Percentiles rank a stretch among this genome's conserved stretches.
phyloP scores from a whole-genome alignment of 2,113 vertebrate species.

The Sitta europaea region DNA sequence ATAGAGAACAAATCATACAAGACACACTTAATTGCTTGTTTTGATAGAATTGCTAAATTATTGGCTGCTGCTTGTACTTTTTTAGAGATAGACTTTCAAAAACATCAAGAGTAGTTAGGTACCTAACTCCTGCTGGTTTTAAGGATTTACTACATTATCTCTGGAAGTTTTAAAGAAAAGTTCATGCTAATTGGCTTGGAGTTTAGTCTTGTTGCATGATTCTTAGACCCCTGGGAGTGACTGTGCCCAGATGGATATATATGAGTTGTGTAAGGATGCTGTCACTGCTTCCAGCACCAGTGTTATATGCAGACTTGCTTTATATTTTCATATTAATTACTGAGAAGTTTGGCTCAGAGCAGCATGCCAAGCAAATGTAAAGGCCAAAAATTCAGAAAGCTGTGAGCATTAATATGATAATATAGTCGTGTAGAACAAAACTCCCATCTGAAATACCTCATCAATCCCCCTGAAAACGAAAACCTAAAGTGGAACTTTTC shows the following conservation, averaged over 20 bases:
- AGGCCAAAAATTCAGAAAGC: not conserved
- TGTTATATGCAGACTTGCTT: not conserved
- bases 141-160: not conserved
- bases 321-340: not conserved
- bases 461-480: not conserved
- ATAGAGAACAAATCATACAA: slow-evolving; percentile 48
- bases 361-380: not conserved
- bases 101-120: not conserved
- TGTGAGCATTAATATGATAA: not conserved
- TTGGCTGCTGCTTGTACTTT: slow-evolving; percentile 14
- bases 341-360: not conserved
- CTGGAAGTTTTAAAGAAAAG: slow-evolving; percentile 1
- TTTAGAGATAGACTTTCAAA: slow-evolving; percentile 10
- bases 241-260: not conserved
- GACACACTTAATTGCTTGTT: slow-evolving; percentile 49
- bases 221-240: not conserved
- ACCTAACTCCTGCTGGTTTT: not conserved
- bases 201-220: not conserved
- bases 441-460: not conserved
- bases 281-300: not conserved
- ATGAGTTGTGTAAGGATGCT: not conserved
- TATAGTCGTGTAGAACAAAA: not conserved
- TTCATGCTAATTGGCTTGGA: slow-evolving; percentile 1
- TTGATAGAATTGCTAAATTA: slow-evolving; percentile 49
- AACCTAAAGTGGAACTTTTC: not conserved